These are phyloP conservation scores for Chalcosyrphus nemorum DNA, from an alignment of 2,888 invertebrate genomes.

Conservation along the genomic window DNA sequence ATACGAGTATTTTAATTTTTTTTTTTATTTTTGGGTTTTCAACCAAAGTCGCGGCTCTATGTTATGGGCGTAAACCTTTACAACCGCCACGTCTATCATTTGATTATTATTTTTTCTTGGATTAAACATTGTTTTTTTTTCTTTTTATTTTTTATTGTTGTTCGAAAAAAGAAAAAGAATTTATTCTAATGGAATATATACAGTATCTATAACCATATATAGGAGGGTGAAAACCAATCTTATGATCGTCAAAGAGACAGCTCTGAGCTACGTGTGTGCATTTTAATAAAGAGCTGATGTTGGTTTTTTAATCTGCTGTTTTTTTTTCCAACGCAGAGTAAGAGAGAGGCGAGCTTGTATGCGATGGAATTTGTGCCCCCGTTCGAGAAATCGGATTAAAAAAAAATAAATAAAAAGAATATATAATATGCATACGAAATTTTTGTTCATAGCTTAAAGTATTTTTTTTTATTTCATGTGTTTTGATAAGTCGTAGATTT, in stretches of 20 bases:
- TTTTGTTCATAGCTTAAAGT: neutral
- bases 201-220: conserved; percentile 1
- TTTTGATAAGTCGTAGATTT: conserved; percentile 34
- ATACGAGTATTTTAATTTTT: conserved; percentile 7
- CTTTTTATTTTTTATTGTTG: neutral
- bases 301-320: conserved; percentile 2
- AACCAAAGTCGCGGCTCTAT: neutral
- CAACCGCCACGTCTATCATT: neutral
- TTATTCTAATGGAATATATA: neutral
- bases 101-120: neutral
- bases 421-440: conserved; percentile 35
- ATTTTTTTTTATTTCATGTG: conserved; percentile 13
- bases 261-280: conserved; percentile 21
- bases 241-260: neutral
- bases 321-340: neutral
- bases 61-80: conserved; percentile 10
- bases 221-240: conserved; percentile 22
- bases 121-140: neutral
- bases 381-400: conserved; percentile 44
- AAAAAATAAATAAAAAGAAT: too few species aligned
- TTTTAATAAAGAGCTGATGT: conserved; percentile 21
- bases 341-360: neutral
- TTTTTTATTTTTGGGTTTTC: too few species aligned
- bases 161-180: neutral
- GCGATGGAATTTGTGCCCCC: conserved; percentile 40